Base-by-base conservation (phyloP, 2,888 invertebrate species). In the Philereme vetulata region DNA sequence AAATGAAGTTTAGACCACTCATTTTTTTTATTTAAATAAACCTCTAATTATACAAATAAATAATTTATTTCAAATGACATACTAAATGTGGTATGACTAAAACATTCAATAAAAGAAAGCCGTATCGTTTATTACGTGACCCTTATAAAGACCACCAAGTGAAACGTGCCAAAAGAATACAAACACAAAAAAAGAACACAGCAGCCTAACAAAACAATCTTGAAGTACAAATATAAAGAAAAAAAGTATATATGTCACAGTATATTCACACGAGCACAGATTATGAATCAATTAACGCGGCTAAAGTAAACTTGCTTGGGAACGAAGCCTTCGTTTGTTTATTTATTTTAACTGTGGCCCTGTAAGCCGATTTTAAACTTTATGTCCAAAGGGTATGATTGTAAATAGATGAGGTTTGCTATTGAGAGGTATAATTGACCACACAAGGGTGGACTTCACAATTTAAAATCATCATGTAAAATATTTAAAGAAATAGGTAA, bases 181-280 rank as follows among this genome's bases (percentile, higher is more conserved):
- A 78, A 79, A 82, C 66, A 78, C 57, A 62, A 74, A 64, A 69
- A 70, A 74, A 77, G 75, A 44, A 44, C 65, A 78, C 83, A 71
- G 85, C 81, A 84, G 83, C 87, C 88, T 88, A 88, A 86, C 80
- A 87, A 72, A 87, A 88, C 85, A 87, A 76, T 67, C 67, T 61
- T 64, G 64, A 76, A 73, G 70, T 61, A 70, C 71, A 78, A 79
- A 79, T 65, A 77, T 48, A 53, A 65, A 36, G 56, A 60, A 66
- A 68, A 65, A 68, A 66, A 35, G 64, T 62, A 71, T 67, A 58
- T 63, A 56, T 65, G 50, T 53, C 53, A 44, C 49, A 49, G 61
- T 68, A 70, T 76, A 81, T 85, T 86, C 86, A 85, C 86, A 84
- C 85, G 80, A 77, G 74, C 75, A 80, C 80, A 82, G 81, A 86